phyloP scores from a whole-genome alignment of 1,140 invertebrate species.

The Aricia agestis region DNA sequence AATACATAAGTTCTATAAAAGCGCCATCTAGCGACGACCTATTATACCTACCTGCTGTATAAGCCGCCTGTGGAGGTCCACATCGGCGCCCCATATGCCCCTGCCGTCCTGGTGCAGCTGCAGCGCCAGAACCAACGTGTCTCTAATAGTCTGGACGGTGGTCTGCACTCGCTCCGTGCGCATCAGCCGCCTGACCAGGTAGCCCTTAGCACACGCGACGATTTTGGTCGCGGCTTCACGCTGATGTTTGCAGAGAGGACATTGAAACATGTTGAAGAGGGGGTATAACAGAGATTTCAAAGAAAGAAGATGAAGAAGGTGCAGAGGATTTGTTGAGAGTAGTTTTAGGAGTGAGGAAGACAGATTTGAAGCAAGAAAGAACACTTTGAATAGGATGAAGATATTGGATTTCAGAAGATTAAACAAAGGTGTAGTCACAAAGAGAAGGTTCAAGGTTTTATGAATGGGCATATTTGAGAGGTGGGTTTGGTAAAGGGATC shows the following conservation, averaged over 20 bases:
- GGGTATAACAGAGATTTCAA: too few species aligned
- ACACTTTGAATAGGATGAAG: too few species aligned
- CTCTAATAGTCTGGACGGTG: conserved; percentile 88
- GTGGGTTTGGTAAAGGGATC: too few species aligned
- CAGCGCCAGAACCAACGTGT: conserved; percentile 85
- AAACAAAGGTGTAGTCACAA: too few species aligned
- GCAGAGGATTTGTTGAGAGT: too few species aligned
- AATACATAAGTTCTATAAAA: neutral
- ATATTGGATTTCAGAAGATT: too few species aligned
- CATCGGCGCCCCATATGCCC: conserved; percentile 78
- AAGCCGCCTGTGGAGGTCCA: conserved; percentile 79
- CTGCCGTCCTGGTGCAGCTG: conserved; percentile 82
- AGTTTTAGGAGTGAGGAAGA: too few species aligned
- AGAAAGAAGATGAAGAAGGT: too few species aligned
- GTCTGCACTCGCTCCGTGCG: conserved; percentile 86
- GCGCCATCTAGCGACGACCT: neutral
- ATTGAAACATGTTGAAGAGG: neutral
- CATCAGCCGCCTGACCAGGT: conserved; percentile 86
- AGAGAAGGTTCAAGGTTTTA: too few species aligned
- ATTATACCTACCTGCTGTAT: conserved; percentile 77
- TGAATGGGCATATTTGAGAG: too few species aligned
- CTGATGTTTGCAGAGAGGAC: conserved; percentile 42
- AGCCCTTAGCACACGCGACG: conserved; percentile 86
- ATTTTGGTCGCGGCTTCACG: conserved; percentile 81
- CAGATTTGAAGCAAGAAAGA: too few species aligned